These are phyloP conservation scores for Cephalotes varians DNA, from an alignment of 2,888 invertebrate genomes.

Conservation along the genomic window DNA sequence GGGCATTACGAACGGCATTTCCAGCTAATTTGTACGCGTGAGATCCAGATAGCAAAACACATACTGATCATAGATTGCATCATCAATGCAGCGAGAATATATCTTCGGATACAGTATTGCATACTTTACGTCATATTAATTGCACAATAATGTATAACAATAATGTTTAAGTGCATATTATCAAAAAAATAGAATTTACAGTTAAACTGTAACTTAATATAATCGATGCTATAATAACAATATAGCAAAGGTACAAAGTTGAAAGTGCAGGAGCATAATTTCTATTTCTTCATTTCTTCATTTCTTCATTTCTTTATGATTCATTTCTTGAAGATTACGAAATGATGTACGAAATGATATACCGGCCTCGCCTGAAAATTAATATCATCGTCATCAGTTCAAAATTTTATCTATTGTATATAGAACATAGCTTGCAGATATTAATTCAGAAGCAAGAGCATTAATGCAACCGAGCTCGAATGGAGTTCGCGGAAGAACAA, in stretches of 20 bases:
- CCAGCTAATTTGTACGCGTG: neutral
- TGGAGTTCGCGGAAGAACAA: neutral
- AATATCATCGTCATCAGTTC: neutral
- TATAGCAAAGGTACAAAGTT: too few species aligned
- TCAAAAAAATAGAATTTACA: neutral
- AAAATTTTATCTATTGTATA: neutral
- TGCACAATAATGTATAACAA: neutral
- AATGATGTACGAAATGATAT: neutral
- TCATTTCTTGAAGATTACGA: neutral
- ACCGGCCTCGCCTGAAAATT: neutral
- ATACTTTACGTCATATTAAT: neutral
- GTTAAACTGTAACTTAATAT: neutral
- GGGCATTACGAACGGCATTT: neutral
- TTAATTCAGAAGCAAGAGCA: neutral
- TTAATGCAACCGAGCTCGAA: neutral
- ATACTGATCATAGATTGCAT: neutral
- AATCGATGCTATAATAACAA: neutral
- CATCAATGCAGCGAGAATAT: neutral
- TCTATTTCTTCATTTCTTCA: neutral
- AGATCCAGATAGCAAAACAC: neutral
- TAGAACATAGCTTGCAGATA: neutral
- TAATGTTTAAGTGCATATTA: neutral
- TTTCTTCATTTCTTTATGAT: slow-evolving; percentile 2
- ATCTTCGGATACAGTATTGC: neutral
- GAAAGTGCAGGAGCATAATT: neutral